Conservation (phyloP, 2,113 vertebrate species). For the Onychorhynchus coronatus region DNA sequence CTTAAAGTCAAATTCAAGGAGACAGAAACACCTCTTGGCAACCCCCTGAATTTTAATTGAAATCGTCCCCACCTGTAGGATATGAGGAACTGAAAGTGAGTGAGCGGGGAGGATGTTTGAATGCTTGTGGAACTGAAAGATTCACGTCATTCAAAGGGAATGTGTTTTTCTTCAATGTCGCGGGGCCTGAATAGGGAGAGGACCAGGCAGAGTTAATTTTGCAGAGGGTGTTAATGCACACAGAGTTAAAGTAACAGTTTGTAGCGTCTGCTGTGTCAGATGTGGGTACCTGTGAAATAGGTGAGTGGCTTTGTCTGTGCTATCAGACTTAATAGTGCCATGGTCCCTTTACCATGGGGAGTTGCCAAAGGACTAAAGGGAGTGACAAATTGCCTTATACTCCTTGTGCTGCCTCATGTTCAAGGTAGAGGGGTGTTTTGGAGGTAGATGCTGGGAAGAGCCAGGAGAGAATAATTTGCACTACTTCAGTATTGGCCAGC, state of each 20-base stretch:
- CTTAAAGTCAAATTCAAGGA: neutral
- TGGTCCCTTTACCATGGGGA: neutral
- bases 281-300: neutral
- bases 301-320: neutral
- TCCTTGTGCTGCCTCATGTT: neutral
- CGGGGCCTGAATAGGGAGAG: neutral
- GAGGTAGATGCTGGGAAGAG: neutral
- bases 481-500: neutral
- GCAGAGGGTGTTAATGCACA: neutral
- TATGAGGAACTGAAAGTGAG: neutral
- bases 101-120: neutral
- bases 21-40: neutral
- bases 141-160: fast-evolving
- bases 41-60: neutral
- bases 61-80: neutral
- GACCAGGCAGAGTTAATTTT: neutral
- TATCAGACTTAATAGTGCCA: fast-evolving
- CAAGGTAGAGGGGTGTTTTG: neutral
- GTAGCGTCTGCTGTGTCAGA: neutral
- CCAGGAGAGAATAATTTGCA: neutral
- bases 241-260: neutral
- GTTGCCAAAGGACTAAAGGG: neutral
- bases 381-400: neutral
- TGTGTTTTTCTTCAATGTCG: neutral
- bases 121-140: neutral